These are phyloP conservation scores for Acrossocheilus fasciatus DNA, from an alignment of 2,797 vertebrate species.

Conservation along the genomic window DNA sequence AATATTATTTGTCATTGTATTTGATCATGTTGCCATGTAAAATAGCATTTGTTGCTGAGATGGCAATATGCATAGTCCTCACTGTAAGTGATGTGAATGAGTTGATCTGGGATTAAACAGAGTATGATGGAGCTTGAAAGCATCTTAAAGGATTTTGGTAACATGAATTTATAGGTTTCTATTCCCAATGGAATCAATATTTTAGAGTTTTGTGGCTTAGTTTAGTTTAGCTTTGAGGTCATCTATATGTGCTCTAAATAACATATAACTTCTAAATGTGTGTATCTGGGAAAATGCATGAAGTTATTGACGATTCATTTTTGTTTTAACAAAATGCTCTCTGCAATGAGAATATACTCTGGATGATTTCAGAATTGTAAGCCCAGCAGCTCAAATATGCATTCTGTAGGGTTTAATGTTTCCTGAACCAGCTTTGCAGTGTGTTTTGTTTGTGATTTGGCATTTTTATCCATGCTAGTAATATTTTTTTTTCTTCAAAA, in stretches of 20 bases:
- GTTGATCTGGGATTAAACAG: not conserved
- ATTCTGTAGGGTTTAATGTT: not conserved
- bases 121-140: not conserved
- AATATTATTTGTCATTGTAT: not conserved
- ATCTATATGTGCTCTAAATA: not conserved
- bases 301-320: not conserved
- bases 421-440: not conserved
- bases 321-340: not conserved
- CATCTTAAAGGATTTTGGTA: conserved; percentile 10
- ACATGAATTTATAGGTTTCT: not conserved
- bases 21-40: not conserved
- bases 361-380: not conserved
- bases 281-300: too few species aligned
- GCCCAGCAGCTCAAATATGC: not conserved
- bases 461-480: not conserved
- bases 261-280: too few species aligned
- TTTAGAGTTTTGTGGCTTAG: not conserved
- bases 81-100: not conserved
- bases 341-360: not conserved
- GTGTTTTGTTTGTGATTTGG: not conserved
- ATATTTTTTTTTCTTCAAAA: not conserved
- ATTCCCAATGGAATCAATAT: not conserved
- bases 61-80: conserved; percentile 5
- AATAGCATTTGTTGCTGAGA: not conserved
- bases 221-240: not conserved